Conservation (phyloP, 2,797 vertebrate species). For the Gymnodraco acuticeps region DNA sequence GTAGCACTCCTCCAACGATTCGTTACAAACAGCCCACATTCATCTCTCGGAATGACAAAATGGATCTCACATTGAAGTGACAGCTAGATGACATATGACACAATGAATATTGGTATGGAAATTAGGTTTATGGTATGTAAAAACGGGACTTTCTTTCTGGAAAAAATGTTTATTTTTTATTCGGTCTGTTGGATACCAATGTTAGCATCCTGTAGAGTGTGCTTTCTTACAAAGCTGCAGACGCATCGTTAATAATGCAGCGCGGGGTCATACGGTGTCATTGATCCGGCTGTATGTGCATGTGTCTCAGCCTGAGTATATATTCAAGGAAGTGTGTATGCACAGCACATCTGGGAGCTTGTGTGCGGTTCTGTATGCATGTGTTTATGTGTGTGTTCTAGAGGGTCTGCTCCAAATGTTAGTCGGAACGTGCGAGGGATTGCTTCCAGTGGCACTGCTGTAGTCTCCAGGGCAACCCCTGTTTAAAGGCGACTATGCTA, state of each 20-base stretch:
- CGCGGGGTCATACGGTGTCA: slow-evolving; percentile 21
- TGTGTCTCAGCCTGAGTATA: slow-evolving; percentile 34
- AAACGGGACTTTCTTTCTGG: slow-evolving; percentile 12
- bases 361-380: slow-evolving; percentile 27
- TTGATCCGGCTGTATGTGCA: slow-evolving; percentile 29
- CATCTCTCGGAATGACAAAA: slow-evolving; percentile 50
- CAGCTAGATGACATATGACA: slow-evolving; percentile 54
- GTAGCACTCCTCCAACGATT: slow-evolving; percentile 44
- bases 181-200: background rate
- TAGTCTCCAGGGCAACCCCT: slow-evolving; percentile 64
- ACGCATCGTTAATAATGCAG: slow-evolving; percentile 50
- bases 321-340: slow-evolving; percentile 29
- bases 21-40: slow-evolving; percentile 41
- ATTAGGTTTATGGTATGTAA: slow-evolving; percentile 46
- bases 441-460: slow-evolving; percentile 33
- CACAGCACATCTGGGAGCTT: slow-evolving; percentile 17
- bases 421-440: slow-evolving; percentile 42
- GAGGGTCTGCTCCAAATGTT: slow-evolving; percentile 62
- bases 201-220: slow-evolving; percentile 26
- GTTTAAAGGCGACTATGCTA: slow-evolving; percentile 41
- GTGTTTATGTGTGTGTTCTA: background rate
- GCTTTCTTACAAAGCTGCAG: slow-evolving; percentile 29
- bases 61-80: slow-evolving; percentile 53
- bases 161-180: background rate
- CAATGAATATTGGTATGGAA: slow-evolving; percentile 49